Base-by-base conservation (phyloP, 2,113 vertebrate species). In the Erpornis zantholeuca region DNA sequence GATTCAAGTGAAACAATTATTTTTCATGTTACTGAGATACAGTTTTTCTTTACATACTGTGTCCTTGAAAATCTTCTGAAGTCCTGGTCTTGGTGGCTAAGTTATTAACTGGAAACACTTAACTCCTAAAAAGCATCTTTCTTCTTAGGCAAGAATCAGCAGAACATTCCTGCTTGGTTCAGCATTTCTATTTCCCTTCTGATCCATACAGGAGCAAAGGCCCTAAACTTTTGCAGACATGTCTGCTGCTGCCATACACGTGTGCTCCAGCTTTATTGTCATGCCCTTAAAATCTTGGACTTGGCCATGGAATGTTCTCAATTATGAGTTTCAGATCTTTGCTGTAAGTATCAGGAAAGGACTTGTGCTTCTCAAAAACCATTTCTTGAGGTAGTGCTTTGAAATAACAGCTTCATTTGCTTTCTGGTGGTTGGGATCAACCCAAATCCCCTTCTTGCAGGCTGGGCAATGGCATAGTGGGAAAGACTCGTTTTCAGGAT, bases 191-290 rank as follows among this genome's bases (percentile, higher is more conserved):
- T 66, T 82, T 85, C 38, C 1, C 1, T 63, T 81, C 57, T 89
- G 22, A 57, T 69, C 25, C 20, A 31, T 63, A 33, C 2, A 14
- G 47, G 14, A 54, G 38, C 5, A 3, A 63, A 78, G 54, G 25
- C 28, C 40, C 11, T 9, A 21, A 17, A 59, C 19, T 50, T 70
- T 3, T 52, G 56, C 15, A 27, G 53, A n/a, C 3, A 4, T 3
- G 2, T 29, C 20, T 33, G 29, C 44, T 4, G 0, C 63, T 77
- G 9, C 36, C 0, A 0, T 24, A 50, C 11, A 8, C 0, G 0
- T 16, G 20, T 81, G 22, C 36, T 82, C n/a, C 38, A 47, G 9
- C 31, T 82, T 70, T 29, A 11, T 45, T 75, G 57, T 54, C 23
- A 2, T n/a, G 16, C 10, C 24, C 6, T 52, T 69, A 71, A 60